Conservation (phyloP, 2,888 invertebrate genomes). For the Perithous albicinctus region DNA sequence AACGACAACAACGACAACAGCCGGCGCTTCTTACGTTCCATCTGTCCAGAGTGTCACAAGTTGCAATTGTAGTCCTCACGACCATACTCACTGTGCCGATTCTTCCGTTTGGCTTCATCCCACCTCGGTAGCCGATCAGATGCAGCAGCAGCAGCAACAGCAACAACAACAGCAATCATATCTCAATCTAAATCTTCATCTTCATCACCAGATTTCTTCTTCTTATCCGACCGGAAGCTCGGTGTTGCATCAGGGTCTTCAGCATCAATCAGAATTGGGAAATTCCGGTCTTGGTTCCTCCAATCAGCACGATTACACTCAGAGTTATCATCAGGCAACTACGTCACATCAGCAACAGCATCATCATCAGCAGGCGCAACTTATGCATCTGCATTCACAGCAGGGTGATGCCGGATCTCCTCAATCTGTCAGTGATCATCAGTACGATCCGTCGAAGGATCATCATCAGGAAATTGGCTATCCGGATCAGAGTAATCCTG, state of each 20-base stretch:
- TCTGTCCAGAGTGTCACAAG: constrained; percentile 70
- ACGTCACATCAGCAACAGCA: constrained; percentile 29
- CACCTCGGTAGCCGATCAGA: constrained; percentile 85
- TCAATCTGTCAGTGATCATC: constrained; percentile 71
- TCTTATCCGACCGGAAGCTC: constrained; percentile 80
- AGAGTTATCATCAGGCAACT: constrained; percentile 74
- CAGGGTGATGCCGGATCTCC: constrained; percentile 70
- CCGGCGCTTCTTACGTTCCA: constrained; percentile 81
- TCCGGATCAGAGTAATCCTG: constrained; percentile 72
- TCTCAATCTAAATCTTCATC: constrained; percentile 82
- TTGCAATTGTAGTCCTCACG: constrained; percentile 74
- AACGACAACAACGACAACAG: constrained; percentile 75
- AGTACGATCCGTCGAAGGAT: constrained; percentile 76
- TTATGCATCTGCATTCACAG: constrained; percentile 77
- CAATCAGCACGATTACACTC: constrained; percentile 73
- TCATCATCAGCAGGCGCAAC: constrained; percentile 76
- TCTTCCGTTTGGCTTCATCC: constrained; percentile 78
- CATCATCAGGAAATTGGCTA: constrained; percentile 76
- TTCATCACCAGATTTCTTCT: constrained; percentile 83
- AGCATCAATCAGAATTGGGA: constrained; percentile 86
- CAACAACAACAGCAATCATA: constrained; percentile 84
- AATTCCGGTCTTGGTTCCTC: constrained; percentile 83
- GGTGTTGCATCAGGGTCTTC: constrained; percentile 88
- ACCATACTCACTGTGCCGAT: constrained; percentile 75
- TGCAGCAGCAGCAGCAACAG: constrained; percentile 85